A percentile compares a stretch with the other conserved stretches of the same genome.
These are phyloP conservation scores for Dendronephthya gigantea DNA, from an alignment of 64 coral and sea anemone species.

Conservation along the genomic window DNA sequence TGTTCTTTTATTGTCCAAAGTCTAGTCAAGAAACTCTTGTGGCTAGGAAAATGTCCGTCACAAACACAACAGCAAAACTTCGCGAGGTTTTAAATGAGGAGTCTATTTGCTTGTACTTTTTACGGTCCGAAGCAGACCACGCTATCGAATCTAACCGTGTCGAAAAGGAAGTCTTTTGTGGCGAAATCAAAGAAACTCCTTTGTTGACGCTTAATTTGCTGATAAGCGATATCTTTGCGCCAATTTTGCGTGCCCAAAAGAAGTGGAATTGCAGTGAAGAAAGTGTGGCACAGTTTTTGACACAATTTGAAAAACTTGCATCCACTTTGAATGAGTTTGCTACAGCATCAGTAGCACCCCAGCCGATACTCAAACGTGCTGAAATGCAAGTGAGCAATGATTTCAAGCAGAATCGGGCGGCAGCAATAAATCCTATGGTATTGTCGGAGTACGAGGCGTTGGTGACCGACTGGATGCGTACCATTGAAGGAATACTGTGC, in stretches of 20 bases:
- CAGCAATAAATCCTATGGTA: conserved; percentile 75
- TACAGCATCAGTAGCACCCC: conserved; percentile 67
- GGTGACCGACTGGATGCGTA: conserved; percentile 77
- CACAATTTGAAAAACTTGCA: conserved; percentile 78
- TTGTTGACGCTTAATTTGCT: conserved; percentile 80
- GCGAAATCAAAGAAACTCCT: conserved; percentile 96
- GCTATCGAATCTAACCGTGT: conserved; percentile 93
- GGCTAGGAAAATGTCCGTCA: conserved; percentile 69
- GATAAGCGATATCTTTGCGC: conserved; percentile 68
- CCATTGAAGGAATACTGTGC: conserved; percentile 72
- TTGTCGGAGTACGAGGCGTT: conserved; percentile 84
- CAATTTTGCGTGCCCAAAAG: conserved; percentile 71
- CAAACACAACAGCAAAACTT: conserved; percentile 84
- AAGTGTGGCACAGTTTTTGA: conserved; percentile 69
- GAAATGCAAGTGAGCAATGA: conserved; percentile 81
- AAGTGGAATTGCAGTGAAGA: conserved; percentile 76
- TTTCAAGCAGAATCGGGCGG: conserved; percentile 95
- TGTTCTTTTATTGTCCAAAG: conserved; percentile 92
- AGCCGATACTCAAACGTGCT: conserved; percentile 83
- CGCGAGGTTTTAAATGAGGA: conserved; percentile 94
- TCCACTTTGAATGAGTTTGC: conserved; percentile 79
- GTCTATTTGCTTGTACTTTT: conserved; percentile 92
- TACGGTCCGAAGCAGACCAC: conserved; percentile 84
- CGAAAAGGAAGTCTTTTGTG: conserved; percentile 96
- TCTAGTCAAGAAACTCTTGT: conserved; percentile 68